phyloP scores from a whole-genome alignment of 2,888 invertebrate genomes.

The Parnassius mnemosyne region DNA sequence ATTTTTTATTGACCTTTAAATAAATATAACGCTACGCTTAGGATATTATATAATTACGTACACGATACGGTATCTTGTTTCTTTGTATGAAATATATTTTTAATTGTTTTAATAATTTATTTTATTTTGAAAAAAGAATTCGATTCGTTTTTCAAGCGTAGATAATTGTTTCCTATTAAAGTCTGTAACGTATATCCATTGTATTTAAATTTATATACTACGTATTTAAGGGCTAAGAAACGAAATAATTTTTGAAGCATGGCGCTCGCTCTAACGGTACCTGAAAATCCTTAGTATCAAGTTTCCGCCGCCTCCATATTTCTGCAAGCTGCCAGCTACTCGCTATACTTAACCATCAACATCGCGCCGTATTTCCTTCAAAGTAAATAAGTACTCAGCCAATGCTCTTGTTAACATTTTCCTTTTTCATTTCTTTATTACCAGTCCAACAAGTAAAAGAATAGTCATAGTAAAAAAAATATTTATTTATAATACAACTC shows the following conservation, averaged over 20 bases:
- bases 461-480: too few relatives aligned
- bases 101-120: too few relatives aligned
- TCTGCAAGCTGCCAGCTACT: constrained; percentile 55
- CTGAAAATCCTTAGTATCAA: constrained; percentile 74
- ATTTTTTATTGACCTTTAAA: too few relatives aligned
- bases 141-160: background rate
- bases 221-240: background rate
- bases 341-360: constrained; percentile 58
- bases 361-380: constrained; percentile 38
- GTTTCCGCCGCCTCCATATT: constrained; percentile 73
- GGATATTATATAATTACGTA: too few relatives aligned
- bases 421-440: background rate
- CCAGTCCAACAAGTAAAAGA: too few relatives aligned
- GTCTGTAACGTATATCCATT: too few relatives aligned
- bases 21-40: too few relatives aligned
- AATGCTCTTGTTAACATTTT: constrained; percentile 6
- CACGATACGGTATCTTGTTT: too few relatives aligned
- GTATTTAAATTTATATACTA: too few relatives aligned
- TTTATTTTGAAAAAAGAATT: background rate
- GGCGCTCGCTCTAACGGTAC: constrained; percentile 54
- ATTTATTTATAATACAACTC: too few relatives aligned
- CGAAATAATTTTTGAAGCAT: constrained; percentile 2
- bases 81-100: too few relatives aligned
- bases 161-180: too few relatives aligned
- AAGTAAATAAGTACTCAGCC: constrained; percentile 37